Evolutionary conservation across 2,888 invertebrate species (phyloP).

Genomic region (Cryptocheilus praepositus): DNA sequence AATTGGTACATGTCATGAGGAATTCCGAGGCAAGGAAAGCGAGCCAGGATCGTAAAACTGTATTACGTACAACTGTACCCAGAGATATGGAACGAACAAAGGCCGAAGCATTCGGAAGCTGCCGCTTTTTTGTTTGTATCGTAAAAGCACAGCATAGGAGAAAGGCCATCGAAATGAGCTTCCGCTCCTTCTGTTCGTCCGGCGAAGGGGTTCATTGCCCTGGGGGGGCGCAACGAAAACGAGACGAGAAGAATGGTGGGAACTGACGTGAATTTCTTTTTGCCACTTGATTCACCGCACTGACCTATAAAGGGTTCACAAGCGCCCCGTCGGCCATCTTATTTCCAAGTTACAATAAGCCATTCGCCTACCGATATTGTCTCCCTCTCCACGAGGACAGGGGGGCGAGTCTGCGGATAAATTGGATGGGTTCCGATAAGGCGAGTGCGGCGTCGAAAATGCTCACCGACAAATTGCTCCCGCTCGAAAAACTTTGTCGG

Average conservation of each 20-base stretch:
- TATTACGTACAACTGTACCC: slow-evolving; percentile 38
- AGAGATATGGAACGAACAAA: slow-evolving; percentile 34
- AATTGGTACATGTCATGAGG: slow-evolving; percentile 14
- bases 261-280: slow-evolving; percentile 25
- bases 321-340: no score
- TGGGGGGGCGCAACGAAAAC: slow-evolving; percentile 14
- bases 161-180: slow-evolving; percentile 26
- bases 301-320: slow-evolving; percentile 7
- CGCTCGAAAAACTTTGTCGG: no score
- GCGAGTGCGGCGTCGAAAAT: no score
- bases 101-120: slow-evolving; percentile 24
- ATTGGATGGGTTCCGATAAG: no score
- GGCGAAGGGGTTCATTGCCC: slow-evolving; percentile 33
- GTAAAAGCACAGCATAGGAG: slow-evolving; percentile 43
- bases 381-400: no score
- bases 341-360: no score
- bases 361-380: no score
- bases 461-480: no score
- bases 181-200: slow-evolving; percentile 24
- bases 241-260: slow-evolving; percentile 25
- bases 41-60: slow-evolving; percentile 39
- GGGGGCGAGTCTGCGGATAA: no score
- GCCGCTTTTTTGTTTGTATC: slow-evolving; percentile 35
- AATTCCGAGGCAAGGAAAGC: slow-evolving; percentile 29
- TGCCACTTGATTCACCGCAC: slow-evolving; percentile 21